Evolutionary conservation across 2,113 vertebrate species (phyloP).

Genomic region (Limanda limanda): DNA sequence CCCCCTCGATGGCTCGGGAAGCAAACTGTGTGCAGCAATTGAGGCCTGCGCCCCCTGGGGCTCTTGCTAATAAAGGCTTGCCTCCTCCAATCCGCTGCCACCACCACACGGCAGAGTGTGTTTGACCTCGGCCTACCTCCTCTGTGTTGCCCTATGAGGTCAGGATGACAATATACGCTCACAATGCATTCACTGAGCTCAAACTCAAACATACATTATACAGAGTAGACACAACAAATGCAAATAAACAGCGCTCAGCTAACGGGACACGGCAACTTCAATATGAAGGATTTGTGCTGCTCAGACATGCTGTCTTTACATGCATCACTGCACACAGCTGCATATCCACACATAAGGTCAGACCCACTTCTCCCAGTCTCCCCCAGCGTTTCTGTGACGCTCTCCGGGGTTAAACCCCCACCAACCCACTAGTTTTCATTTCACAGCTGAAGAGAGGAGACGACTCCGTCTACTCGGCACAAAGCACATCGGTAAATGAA

Average conservation of each 20-base stretch:
- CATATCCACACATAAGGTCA: slow-evolving; percentile 37
- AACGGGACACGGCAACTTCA: background rate
- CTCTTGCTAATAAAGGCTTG: slow-evolving; percentile 64
- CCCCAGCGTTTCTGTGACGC: slow-evolving; percentile 7
- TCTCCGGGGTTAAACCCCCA: too few species aligned
- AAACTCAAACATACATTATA: slow-evolving; percentile 5
- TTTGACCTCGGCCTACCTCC: slow-evolving; percentile 66
- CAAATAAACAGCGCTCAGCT: slow-evolving; percentile 10
- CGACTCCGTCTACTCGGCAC: slow-evolving; percentile 49
- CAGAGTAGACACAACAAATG: background rate
- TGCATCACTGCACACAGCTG: slow-evolving; percentile 36
- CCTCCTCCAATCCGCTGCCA: slow-evolving; percentile 25
- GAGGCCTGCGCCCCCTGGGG: slow-evolving; percentile 49
- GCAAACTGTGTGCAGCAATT: slow-evolving; percentile 69
- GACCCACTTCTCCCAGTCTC: background rate
- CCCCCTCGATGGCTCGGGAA: slow-evolving; percentile 16
- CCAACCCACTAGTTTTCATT: slow-evolving; percentile 42
- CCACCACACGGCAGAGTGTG: slow-evolving; percentile 21
- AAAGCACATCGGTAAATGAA: slow-evolving; percentile 58
- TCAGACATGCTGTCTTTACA: slow-evolving; percentile 22
- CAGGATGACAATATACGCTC: slow-evolving; percentile 5
- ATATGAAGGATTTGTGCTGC: slow-evolving; percentile 17
- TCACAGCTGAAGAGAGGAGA: slow-evolving; percentile 58
- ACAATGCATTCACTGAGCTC: background rate
- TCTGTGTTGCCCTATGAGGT: slow-evolving; percentile 50